Conservation (phyloP, 2,113 vertebrate genomes). For the Petroica traversi region DNA sequence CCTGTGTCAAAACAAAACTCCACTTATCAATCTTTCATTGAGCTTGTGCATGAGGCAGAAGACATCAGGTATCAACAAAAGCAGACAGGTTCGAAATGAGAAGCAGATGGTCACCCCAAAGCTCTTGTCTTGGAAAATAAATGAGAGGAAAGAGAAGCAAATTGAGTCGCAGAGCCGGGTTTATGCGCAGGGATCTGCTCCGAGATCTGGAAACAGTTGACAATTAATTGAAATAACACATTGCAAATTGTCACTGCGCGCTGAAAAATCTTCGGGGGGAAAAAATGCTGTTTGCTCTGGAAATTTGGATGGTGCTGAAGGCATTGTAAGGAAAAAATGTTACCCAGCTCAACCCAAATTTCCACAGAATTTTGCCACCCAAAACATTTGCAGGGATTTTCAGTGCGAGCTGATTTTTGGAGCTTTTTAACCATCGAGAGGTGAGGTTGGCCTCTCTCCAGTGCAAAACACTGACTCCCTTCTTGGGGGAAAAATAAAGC, state of each 20-base stretch:
- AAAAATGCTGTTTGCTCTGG: conserved; percentile 63
- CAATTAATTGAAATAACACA: conserved; percentile 71
- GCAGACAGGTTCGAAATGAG: conserved; percentile 59
- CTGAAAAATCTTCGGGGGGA: conserved; percentile 61
- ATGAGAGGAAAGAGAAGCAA: conserved; percentile 47
- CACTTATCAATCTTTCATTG: not conserved
- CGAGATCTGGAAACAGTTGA: conserved; percentile 69
- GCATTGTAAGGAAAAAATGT: conserved; percentile 63
- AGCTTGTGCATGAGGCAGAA: not conserved
- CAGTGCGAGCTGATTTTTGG: not conserved
- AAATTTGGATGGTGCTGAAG: conserved; percentile 68
- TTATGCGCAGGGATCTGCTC: conserved; percentile 56
- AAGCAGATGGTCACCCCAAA: conserved; percentile 59
- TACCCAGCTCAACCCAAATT: conserved; percentile 47
- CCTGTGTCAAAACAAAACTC: not conserved
- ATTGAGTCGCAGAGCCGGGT: conserved; percentile 31
- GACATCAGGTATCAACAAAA: conserved; percentile 49
- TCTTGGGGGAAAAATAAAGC: not conserved
- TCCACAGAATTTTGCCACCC: conserved; percentile 56
- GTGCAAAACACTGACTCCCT: not conserved
- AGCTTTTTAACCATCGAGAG: not conserved
- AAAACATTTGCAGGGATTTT: conserved; percentile 1
- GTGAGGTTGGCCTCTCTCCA: not conserved
- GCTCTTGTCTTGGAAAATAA: conserved; percentile 59
- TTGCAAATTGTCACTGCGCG: conserved; percentile 69